Evolutionary conservation across 1,140 invertebrate species (phyloP).

Genomic region (Heliothis virescens): DNA sequence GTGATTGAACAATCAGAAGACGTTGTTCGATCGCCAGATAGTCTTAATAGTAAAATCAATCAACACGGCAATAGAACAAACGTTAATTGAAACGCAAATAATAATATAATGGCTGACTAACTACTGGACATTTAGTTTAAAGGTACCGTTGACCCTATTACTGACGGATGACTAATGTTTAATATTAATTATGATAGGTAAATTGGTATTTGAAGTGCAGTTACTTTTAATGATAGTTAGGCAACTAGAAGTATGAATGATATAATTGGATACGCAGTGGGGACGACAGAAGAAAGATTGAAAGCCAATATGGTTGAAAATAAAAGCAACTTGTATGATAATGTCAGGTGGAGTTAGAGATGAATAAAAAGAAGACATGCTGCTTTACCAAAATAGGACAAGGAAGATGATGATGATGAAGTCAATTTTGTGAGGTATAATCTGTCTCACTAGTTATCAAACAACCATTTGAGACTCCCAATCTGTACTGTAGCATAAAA

Average conservation of each 20-base stretch:
- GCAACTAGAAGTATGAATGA: not conserved
- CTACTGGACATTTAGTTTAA: constrained; percentile 3
- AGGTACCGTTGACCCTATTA: constrained; percentile 20
- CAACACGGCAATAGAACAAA: constrained; percentile 1
- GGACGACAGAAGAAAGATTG: too few relatives aligned
- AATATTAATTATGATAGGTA: not conserved
- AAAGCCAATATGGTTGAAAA: too few relatives aligned
- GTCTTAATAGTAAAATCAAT: constrained; percentile 5
- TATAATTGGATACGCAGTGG: not conserved
- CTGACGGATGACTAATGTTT: constrained; percentile 1
- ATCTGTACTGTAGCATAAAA: too few relatives aligned
- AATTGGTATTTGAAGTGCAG: constrained; percentile 13
- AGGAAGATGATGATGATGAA: too few relatives aligned
- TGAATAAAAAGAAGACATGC: too few relatives aligned
- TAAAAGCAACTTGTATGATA: too few relatives aligned
- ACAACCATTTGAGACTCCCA: too few relatives aligned
- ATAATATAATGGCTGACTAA: not conserved
- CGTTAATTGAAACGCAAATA: constrained; percentile 8
- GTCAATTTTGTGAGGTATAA: too few relatives aligned
- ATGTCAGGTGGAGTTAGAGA: too few relatives aligned
- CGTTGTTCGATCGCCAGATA: constrained; percentile 26
- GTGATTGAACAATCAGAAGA: constrained; percentile 26
- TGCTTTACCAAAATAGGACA: too few relatives aligned
- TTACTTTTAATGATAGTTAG: not conserved
- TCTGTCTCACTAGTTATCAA: too few relatives aligned